A percentile compares a stretch with the other conserved stretches of the same genome.
These are phyloP conservation scores for Thermophis baileyi DNA, from an alignment of 2,113 vertebrate genomes.

Conservation along the genomic window DNA sequence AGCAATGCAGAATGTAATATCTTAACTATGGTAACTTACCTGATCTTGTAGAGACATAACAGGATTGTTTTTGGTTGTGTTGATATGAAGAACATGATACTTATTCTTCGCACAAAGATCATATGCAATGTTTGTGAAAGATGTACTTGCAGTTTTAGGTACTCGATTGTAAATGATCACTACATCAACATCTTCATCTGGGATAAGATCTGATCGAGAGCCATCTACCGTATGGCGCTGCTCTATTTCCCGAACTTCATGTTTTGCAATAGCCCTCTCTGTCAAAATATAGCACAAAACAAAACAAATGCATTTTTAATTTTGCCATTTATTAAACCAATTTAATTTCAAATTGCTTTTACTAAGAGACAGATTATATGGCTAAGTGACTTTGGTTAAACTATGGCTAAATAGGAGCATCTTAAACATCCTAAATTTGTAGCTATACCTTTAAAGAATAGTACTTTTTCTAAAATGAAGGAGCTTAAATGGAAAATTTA, in stretches of 20 bases:
- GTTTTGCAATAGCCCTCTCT: conserved; percentile 89
- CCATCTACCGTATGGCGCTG: conserved; percentile 82
- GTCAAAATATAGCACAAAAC: conserved; percentile 42
- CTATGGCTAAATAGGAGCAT: not conserved
- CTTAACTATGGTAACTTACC: conserved; percentile 67
- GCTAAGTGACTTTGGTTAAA: not conserved
- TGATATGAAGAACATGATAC: conserved; percentile 97
- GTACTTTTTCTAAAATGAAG: not conserved
- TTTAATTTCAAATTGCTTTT: not conserved
- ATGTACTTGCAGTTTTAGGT: conserved; percentile 98
- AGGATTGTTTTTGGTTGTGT: conserved; percentile 99
- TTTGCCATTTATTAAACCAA: not conserved
- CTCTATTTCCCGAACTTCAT: conserved; percentile 88
- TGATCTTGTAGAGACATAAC: conserved; percentile 99
- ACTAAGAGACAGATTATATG: not conserved
- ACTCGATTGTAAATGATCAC: conserved; percentile 97
- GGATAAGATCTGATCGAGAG: conserved; percentile 64
- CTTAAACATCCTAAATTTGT: not conserved
- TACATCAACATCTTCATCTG: conserved; percentile 78
- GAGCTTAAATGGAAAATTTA: not conserved
- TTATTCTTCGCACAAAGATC: conserved; percentile 85
- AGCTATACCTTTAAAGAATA: not conserved
- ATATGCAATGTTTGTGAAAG: conserved; percentile 95
- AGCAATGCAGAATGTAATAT: not conserved
- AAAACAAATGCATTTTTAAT: not conserved